Evolutionary conservation across 2,113 vertebrate species (phyloP).

Genomic region (Phalacrocorax pelagicus): DNA sequence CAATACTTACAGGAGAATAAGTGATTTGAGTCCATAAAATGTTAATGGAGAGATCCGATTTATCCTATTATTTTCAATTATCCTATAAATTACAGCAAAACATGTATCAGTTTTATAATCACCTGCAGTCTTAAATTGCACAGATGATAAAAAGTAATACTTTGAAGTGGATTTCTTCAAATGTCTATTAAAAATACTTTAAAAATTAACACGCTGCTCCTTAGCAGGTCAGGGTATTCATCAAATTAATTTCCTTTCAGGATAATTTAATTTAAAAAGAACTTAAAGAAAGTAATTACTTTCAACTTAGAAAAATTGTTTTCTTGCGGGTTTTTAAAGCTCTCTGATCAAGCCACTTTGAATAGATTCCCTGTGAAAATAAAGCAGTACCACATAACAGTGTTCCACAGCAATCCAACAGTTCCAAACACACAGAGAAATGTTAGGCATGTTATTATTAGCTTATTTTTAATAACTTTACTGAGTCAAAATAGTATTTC

Average conservation of each 20-base stretch:
- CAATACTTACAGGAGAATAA: conserved; percentile 91
- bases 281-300: background rate
- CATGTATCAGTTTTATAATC: background rate
- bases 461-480: background rate
- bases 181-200: background rate
- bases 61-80: conserved; percentile 94
- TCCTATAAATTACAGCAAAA: conserved; percentile 74
- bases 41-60: conserved; percentile 85
- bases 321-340: background rate
- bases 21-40: conserved; percentile 90
- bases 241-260: background rate
- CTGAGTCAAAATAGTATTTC: background rate
- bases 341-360: background rate
- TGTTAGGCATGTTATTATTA: background rate
- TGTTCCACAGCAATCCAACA: background rate
- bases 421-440: background rate
- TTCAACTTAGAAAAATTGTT: background rate
- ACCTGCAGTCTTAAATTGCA: background rate
- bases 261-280: background rate
- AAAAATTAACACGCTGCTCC: background rate
- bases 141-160: background rate
- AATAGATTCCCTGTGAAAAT: background rate
- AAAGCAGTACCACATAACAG: background rate
- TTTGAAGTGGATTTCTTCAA: background rate
- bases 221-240: background rate